phyloP scores from a whole-genome alignment of 2,888 invertebrate species.

The Drosophila anceps region DNA sequence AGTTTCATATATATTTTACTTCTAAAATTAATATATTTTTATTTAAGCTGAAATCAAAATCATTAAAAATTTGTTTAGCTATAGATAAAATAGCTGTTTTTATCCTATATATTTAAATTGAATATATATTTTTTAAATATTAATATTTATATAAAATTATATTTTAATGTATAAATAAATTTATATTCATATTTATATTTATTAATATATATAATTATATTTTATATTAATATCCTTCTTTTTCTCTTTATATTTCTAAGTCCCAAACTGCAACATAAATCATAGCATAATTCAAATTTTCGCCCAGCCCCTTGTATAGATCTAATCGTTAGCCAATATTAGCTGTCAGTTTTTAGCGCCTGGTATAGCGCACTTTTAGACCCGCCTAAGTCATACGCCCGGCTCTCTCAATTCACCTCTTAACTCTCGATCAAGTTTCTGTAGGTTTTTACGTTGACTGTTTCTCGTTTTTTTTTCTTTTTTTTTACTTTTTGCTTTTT shows the following conservation, averaged over 20 bases:
- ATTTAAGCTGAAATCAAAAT: not conserved
- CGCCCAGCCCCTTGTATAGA: not conserved
- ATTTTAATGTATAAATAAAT: too few species aligned
- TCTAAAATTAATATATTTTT: too few species aligned
- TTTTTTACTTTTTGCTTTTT: slow-evolving; percentile 48
- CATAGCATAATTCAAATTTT: not conserved
- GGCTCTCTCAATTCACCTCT: slow-evolving; percentile 41
- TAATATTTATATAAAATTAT: too few species aligned
- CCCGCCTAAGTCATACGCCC: slow-evolving; percentile 54
- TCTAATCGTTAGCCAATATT: slow-evolving; percentile 33
- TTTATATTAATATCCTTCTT: not conserved
- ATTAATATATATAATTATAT: too few species aligned
- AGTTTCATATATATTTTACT: too few species aligned
- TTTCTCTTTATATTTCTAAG: not conserved
- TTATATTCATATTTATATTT: too few species aligned
- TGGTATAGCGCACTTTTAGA: slow-evolving; percentile 51
- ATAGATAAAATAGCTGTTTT: too few species aligned
- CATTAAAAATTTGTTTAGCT: too few species aligned
- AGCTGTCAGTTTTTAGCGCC: slow-evolving; percentile 34
- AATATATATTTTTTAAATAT: too few species aligned
- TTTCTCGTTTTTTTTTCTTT: slow-evolving; percentile 40
- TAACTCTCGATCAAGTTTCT: slow-evolving; percentile 74
- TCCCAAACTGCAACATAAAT: too few species aligned
- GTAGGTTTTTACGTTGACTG: slow-evolving; percentile 59
- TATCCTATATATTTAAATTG: too few species aligned